Evolutionary conservation across 2,888 invertebrate genomes (phyloP).

Genomic region (Copidosoma aretas): DNA sequence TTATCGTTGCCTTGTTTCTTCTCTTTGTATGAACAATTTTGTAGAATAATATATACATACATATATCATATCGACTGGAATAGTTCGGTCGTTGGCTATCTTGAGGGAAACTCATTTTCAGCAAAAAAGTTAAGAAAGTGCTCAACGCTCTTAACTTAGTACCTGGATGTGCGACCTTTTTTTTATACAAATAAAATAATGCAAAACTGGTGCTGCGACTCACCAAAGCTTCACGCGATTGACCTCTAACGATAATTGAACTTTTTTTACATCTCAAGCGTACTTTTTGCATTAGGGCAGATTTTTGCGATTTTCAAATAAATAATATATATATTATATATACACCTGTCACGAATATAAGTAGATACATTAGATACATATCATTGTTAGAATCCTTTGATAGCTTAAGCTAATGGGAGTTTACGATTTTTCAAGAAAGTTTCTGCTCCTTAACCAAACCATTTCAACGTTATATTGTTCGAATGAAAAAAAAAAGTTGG

Average conservation of each 20-base stretch:
- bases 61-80: no score
- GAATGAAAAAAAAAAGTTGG: conserved; percentile 1
- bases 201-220: conserved; percentile 9
- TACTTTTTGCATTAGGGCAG: background rate
- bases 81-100: no score
- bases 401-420: conserved; percentile 2
- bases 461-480: conserved; percentile 1
- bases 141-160: no score
- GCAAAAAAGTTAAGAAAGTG: no score
- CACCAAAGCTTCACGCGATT: background rate
- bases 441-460: conserved; percentile 14
- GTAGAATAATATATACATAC: conserved; percentile 18
- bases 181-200: no score
- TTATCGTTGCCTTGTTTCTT: conserved; percentile 12
- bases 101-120: no score
- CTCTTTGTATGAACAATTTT: conserved; percentile 12
- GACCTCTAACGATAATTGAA: background rate
- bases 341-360: background rate
- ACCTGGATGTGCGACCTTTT: no score
- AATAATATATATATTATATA: background rate
- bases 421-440: conserved; percentile 3
- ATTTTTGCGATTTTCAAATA: background rate
- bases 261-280: background rate
- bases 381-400: conserved; percentile 16
- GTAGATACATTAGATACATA: conserved; percentile 11